Base-by-base conservation (phyloP, 2,113 vertebrate species). In the Amblyopsis rosae region DNA sequence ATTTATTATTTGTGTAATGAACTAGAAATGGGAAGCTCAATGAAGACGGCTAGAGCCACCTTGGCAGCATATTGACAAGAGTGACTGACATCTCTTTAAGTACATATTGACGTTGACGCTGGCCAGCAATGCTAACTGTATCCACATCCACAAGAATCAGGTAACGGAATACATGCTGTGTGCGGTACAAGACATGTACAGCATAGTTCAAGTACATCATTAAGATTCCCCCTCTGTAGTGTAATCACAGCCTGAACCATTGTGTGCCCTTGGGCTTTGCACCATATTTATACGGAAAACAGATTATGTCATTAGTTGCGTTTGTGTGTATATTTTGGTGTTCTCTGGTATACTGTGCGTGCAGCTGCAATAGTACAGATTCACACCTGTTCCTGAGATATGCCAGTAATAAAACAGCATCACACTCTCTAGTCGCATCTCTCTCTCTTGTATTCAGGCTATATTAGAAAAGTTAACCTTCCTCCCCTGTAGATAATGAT, bases 391-490 rank as follows among this genome's bases (percentile, higher is more conserved):
- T 68, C 53, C 32, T 68, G 75, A 81, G 58, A 65, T 82, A 70
- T 69, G 65, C 56, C 41, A 4, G 64, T 85, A 85, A 90, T 86
- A 86, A 82, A 84, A 75, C 65, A 60, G 72, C 55, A 67, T 79
- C 61, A 62, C 82, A 72, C 83, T 85, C 77, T 77, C 65, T 82
- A 73, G 77, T 72, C 75, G 79, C 65, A 72, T 49, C 67, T 69
- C 72, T 82, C 67, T 84, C 71, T 82, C 86, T 83, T 82, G 82
- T 81, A 80, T 87, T 86, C 79, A 72, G 73, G 78, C 75, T 83
- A 77, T 88, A 91, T 91, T 89, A 87, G 85, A 87, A 70, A 88
- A 84, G 81, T 91, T 88, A 88, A 88, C 90, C 88, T 86, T 73
- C 72, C 59, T 82, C 79, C 81, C 82, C 76, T 85, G 85, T 74